phyloP scores from a whole-genome alignment of 2,797 vertebrate genomes.

The Bovichtus diacanthus region DNA sequence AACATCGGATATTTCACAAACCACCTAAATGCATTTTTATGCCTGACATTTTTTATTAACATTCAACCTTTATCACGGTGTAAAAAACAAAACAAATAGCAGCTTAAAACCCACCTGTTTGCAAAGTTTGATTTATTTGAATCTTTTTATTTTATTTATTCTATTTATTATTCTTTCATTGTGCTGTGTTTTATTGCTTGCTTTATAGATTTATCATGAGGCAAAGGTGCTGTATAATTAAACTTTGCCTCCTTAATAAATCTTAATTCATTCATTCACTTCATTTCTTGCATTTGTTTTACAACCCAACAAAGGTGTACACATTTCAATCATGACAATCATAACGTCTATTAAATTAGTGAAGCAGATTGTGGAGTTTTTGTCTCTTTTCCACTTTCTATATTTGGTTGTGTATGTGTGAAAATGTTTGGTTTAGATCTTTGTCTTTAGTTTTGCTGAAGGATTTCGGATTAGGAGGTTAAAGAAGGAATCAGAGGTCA shows the following conservation, averaged over 20 bases:
- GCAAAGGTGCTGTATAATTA: not conserved
- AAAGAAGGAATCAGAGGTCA: not conserved
- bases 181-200: not conserved
- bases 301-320: not conserved
- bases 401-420: not conserved
- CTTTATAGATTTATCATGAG: not conserved
- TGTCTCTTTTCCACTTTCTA: not conserved
- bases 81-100: no score
- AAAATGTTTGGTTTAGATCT: not conserved
- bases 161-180: not conserved
- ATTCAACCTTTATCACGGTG: not conserved
- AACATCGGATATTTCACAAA: not conserved
- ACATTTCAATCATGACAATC: not conserved
- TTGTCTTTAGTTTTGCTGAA: not conserved
- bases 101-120: not conserved
- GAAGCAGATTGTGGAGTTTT: no score
- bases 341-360: not conserved
- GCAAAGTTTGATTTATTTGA: not conserved
- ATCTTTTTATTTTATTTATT: not conserved
- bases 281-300: not conserved
- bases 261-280: not conserved
- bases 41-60: not conserved
- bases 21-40: not conserved
- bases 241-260: not conserved
- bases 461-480: not conserved